Conservation (phyloP, 1,140 invertebrate species). For the Drosophila baimaii region DNA sequence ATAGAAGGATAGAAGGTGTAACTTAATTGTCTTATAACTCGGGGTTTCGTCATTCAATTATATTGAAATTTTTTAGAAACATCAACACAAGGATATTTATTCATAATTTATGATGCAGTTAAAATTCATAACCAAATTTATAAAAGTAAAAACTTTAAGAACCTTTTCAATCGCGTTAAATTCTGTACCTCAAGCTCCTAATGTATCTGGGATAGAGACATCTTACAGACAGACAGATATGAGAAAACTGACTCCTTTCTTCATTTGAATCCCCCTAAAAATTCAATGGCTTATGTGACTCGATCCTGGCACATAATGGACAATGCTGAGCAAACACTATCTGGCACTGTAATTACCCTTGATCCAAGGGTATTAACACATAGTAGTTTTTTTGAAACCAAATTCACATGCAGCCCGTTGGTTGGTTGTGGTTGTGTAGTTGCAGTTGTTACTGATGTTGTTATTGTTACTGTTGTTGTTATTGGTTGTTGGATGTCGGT, state of each 20-base stretch:
- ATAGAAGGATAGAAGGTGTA: neutral
- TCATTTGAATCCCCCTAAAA: neutral
- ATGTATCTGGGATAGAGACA: neutral
- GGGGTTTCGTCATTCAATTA: fast-evolving
- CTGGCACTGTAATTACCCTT: constrained; percentile 17
- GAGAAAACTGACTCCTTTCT: no score
- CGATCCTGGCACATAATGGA: neutral
- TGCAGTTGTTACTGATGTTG: constrained; percentile 37
- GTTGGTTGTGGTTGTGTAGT: constrained; percentile 26
- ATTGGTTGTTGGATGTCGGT: constrained; percentile 22
- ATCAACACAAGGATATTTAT: neutral
- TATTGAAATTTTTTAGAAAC: neutral
- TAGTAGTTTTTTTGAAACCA: constrained; percentile 46
- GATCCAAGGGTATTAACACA: constrained; percentile 39
- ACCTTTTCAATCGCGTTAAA: no score
- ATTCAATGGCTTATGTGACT: neutral
- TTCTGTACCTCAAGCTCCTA: neutral
- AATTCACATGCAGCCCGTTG: constrained; percentile 55
- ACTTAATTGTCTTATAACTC: neutral
- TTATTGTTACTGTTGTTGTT: constrained; percentile 22
- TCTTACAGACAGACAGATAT: no score
- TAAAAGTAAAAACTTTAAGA: no score
- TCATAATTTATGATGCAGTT: no score
- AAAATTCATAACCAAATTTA: no score
- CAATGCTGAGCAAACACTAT: constrained; percentile 23